phyloP scores from a whole-genome alignment of 2,888 invertebrate genomes.

The Anoplius nigerrimus region DNA sequence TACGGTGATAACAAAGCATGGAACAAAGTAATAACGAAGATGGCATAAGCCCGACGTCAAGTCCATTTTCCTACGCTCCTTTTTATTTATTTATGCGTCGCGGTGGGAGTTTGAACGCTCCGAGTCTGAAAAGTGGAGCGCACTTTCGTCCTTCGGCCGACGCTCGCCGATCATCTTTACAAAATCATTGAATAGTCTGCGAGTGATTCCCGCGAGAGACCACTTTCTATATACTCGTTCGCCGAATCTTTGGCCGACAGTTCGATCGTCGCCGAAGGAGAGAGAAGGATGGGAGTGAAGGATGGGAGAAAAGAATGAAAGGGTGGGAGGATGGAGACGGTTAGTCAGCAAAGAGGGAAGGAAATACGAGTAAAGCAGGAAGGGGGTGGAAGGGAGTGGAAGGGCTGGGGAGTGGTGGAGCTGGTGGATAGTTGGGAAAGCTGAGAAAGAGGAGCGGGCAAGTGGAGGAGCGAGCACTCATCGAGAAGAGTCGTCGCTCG shows the following conservation, averaged over 20 bases:
- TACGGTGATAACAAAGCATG: background rate
- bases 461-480: background rate
- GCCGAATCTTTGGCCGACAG: constrained; percentile 37
- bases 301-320: background rate
- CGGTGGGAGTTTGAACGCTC: constrained; percentile 31
- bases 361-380: background rate
- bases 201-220: constrained; percentile 36
- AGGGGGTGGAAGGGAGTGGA: background rate
- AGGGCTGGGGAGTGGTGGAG: too few species aligned
- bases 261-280: constrained; percentile 24
- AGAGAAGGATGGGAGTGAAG: constrained; percentile 2
- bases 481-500: too few species aligned
- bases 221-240: constrained; percentile 13
- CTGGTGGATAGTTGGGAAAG: background rate
- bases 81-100: constrained; percentile 50
- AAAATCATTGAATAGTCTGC: background rate
- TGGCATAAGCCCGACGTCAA: background rate
- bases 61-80: too few species aligned
- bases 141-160: too few species aligned
- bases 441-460: constrained; percentile 7
- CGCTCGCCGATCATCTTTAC: too few species aligned
- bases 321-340: constrained; percentile 17
- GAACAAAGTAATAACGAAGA: background rate
- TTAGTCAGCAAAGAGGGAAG: constrained; percentile 39
- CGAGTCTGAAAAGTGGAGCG: background rate